Base-by-base conservation (phyloP, 2,888 invertebrate species). In the Drosophila atripex region DNA sequence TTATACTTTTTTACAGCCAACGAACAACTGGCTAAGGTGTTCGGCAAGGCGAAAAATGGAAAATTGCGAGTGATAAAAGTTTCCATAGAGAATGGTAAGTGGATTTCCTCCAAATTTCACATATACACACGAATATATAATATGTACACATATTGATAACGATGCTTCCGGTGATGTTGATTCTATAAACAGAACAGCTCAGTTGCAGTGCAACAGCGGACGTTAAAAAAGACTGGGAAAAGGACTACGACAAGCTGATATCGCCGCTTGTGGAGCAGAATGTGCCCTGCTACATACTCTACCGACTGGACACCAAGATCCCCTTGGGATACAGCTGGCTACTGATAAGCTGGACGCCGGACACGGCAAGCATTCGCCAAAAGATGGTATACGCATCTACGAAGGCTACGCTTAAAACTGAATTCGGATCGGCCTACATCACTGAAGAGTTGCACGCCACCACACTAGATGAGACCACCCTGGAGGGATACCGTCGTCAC, bases 331-430 rank as follows among this genome's bases (percentile, higher is more conserved):
- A 96, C 91, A 96, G 97, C 86, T 99, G 99, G 99, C 91, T 99
- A 8, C 93, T 98, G 56, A 95, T 98, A 56, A 96, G 96, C 82
- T 99, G 98, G 97, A 97, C 96, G 0, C 99, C 99, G 0, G 99
- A 99, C 89, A 94, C 94, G 60, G 96, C 98, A 0, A 94, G 96
- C 0, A 95, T 99, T 3, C 93, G 99, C 1, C 88, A 86, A 30
- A 99, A 99, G 92, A 99, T 99, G 99, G 92, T 99, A 56, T 98
- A 98, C 88, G 99, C 99, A 0, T 98, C 98, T 0, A 99, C 99
- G 0, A 97, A 98, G 92, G 97, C 99, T 0, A 99, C 99, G 0
- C 93, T 99, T 28, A 99, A 99, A 91, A 95, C 95, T 88, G 98
- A 99, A 91, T 99, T 99, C 92, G 99, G 99, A 0, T 95, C 97